Percentiles rank a stretch among this genome's conserved stretches.
Conservation (phyloP, 2,113 vertebrate species). For the Arenaria interpres region DNA sequence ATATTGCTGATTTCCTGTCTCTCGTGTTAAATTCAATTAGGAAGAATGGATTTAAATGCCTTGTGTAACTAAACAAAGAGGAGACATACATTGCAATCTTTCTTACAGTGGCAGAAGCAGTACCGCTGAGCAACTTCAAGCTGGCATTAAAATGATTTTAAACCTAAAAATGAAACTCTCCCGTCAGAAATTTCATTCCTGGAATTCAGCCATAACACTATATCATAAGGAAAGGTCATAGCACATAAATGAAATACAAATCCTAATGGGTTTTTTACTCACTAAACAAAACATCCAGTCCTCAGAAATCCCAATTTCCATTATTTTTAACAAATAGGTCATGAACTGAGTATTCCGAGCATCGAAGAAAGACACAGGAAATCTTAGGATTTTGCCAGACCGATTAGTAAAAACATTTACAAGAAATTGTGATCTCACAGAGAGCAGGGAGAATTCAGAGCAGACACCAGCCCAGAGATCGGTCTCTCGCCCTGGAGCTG, state of each 20-base stretch:
- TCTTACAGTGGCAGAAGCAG: not conserved
- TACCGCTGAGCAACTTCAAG: not conserved
- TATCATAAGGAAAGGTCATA: not conserved
- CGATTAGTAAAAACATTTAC: conserved; percentile 27
- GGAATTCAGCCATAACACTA: not conserved
- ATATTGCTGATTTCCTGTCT: not conserved
- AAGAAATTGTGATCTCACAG: conserved; percentile 40
- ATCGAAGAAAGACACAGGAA: not conserved
- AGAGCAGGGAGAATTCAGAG: not conserved
- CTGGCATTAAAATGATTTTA: not conserved
- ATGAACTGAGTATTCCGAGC: conserved; percentile 42
- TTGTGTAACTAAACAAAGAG: not conserved
- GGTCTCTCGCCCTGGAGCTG: not conserved
- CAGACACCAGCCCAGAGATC: not conserved
- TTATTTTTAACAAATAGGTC: conserved; percentile 42
- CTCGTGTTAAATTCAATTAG: not conserved
- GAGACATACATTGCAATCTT: not conserved
- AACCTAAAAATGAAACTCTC: not conserved
- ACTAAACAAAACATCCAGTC: not conserved
- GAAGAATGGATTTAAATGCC: not conserved
- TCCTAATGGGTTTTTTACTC: not conserved
- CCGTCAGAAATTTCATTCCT: not conserved
- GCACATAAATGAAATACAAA: not conserved
- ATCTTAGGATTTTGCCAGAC: conserved; percentile 7
- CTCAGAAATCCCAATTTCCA: conserved; percentile 4